Conservation (phyloP, 2,113 vertebrate genomes). For the Pteropus alecto region DNA sequence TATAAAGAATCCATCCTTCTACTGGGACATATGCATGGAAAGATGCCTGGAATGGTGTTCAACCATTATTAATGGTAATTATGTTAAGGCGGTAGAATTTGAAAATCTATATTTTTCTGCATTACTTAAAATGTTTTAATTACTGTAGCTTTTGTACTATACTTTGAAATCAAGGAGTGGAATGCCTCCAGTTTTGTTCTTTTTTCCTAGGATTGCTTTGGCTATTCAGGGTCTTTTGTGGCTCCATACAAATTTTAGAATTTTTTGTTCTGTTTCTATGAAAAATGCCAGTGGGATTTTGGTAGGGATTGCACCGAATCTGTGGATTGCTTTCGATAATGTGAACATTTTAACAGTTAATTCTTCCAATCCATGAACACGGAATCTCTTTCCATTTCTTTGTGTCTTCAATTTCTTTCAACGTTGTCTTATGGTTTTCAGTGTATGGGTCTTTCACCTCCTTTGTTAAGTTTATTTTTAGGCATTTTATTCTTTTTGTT, state of each 20-base stretch:
- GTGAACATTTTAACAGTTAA: background rate
- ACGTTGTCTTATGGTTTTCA: background rate
- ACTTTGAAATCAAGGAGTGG: background rate
- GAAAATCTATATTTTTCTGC: background rate
- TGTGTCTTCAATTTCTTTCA: background rate
- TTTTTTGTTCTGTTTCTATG: background rate
- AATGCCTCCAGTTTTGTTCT: too few relatives aligned
- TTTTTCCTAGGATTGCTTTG: background rate
- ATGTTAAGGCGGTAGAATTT: background rate
- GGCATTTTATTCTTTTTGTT: background rate
- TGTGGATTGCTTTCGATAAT: background rate
- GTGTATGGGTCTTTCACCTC: background rate
- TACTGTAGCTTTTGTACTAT: background rate
- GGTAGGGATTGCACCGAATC: background rate
- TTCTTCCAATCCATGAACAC: background rate
- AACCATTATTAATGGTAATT: background rate
- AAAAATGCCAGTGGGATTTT: background rate
- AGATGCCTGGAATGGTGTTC: background rate
- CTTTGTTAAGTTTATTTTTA: too few relatives aligned
- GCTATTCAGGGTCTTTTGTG: background rate
- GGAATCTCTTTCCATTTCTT: background rate
- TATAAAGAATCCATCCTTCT: background rate
- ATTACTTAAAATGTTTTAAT: slow-evolving; percentile 2
- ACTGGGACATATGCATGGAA: fast-evolving
- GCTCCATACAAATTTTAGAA: background rate